Percentiles rank a stretch among this genome's conserved stretches.
Conservation (phyloP, 2,113 vertebrate genomes). For the Murina feae region DNA sequence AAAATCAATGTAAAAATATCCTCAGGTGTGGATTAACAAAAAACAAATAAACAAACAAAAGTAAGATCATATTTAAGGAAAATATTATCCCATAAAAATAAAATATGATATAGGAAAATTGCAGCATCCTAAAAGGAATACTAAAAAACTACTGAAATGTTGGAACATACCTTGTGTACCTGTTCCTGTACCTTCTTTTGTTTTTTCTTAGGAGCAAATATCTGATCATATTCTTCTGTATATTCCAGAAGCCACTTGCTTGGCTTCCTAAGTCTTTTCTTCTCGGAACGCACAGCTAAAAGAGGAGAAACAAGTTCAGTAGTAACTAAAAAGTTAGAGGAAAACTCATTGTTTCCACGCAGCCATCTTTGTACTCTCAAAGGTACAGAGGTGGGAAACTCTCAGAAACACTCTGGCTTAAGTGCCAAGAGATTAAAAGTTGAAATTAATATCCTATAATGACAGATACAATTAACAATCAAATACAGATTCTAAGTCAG, state of each 20-base stretch:
- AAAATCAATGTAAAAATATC: neutral
- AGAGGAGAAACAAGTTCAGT: slow-evolving; percentile 68
- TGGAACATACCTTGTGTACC: slow-evolving; percentile 85
- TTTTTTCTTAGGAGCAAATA: slow-evolving; percentile 94
- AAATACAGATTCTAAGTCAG: neutral
- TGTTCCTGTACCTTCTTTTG: slow-evolving; percentile 87
- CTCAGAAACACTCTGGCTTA: neutral
- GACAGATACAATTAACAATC: neutral
- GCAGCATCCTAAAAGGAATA: neutral
- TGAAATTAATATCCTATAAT: neutral
- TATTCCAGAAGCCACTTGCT: slow-evolving; percentile 96
- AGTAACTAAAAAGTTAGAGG: slow-evolving; percentile 32
- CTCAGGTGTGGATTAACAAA: neutral
- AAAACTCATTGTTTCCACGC: neutral
- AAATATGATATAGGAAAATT: neutral
- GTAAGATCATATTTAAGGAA: neutral
- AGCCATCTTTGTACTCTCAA: neutral
- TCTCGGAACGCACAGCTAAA: slow-evolving; percentile 82
- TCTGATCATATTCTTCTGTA: slow-evolving; percentile 94
- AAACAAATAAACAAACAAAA: neutral
- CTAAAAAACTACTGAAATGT: neutral
- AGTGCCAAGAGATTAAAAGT: neutral
- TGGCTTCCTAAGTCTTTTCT: slow-evolving; percentile 94
- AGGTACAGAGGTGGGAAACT: neutral
- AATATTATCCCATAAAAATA: neutral